Base-by-base conservation (phyloP, 1,140 invertebrate genomes). In the Drosophila mayri region DNA sequence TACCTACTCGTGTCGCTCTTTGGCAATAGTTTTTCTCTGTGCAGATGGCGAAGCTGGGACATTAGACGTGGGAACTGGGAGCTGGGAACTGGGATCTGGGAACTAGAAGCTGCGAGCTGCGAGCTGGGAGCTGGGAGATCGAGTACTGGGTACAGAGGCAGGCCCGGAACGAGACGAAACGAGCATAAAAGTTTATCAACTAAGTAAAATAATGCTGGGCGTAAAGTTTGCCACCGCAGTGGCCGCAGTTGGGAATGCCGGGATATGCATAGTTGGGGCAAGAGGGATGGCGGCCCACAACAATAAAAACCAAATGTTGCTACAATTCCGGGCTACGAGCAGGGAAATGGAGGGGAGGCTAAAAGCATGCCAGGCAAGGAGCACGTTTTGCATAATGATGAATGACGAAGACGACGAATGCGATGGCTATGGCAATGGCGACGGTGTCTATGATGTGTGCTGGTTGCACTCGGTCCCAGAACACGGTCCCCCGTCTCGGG, bases 341-440 rank as follows among this genome's bases (percentile, higher is more conserved):
- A 52, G 30, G 8, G 54, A 72, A 28, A n/a, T 32, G 44, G 60
- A 50, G 40, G 61, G 12, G 9, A 40, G 67, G 67, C 80, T 72
- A 75, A 90, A 72, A 78, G 85, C 84, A 81, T 66, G 74, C 66
- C 84, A 90, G 40, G 65, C 54, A 74, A 52, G 78, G 66, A 81
- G 78, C 85, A 88, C 85, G 85, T 88, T 88, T 90, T 88, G 85
- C 85, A 90, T 88, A 88, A 88, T 88, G 84, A 88, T 88, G 84
- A 88, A 88, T 85, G 85, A 85, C 77, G 81, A 78, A 76, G 84
- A 79, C 66, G 83, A 78, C 64, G 81, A 76, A 59, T 49, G 58
- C 71, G 37, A 59, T 40, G 70, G 50, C 61, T 20, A 54, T 46
- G 54, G 46, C 54, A 12, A 58, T 38, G 40, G 73, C 28, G 46